phyloP scores from a whole-genome alignment of 2,888 invertebrate genomes.

The Harpagoxenus sublaevis region DNA sequence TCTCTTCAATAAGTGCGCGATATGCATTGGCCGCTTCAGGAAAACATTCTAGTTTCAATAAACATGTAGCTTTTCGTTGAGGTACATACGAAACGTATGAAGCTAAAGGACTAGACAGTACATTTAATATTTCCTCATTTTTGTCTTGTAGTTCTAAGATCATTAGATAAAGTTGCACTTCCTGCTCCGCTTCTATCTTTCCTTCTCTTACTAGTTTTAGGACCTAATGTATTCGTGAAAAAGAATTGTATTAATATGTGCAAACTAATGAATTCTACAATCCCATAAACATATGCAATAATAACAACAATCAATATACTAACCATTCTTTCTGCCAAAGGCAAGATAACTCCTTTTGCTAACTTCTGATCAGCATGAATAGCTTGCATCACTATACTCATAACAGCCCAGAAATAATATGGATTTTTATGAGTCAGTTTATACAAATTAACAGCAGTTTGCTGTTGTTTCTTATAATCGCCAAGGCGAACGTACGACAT shows the following conservation, averaged over 20 bases:
- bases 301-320: slow-evolving; percentile 83
- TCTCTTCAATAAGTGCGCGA: slow-evolving; percentile 91
- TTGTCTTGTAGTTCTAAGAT: slow-evolving; percentile 94
- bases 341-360: slow-evolving; percentile 90
- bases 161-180: slow-evolving; percentile 96
- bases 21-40: slow-evolving; percentile 91
- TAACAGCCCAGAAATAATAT: slow-evolving; percentile 99
- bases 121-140: slow-evolving; percentile 92
- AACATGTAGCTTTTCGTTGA: slow-evolving; percentile 91
- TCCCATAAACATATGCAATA: slow-evolving; percentile 3
- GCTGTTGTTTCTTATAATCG: slow-evolving; percentile 96
- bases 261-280: background rate
- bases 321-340: slow-evolving; percentile 97
- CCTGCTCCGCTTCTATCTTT: slow-evolving; percentile 97
- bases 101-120: slow-evolving; percentile 92
- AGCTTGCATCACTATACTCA: slow-evolving; percentile 98
- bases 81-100: slow-evolving; percentile 84
- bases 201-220: slow-evolving; percentile 94
- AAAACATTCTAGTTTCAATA: slow-evolving; percentile 92
- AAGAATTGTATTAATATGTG: slow-evolving; percentile 9
- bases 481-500: slow-evolving; percentile 97
- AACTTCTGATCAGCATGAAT: slow-evolving; percentile 84
- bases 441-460: slow-evolving; percentile 95
- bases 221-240: slow-evolving; percentile 75
- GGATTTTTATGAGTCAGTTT: slow-evolving; percentile 97